A percentile compares a stretch with the other conserved stretches of the same genome.
These are phyloP conservation scores for Nomada goodeniana DNA, from an alignment of 2,888 invertebrate genomes.

Conservation along the genomic window DNA sequence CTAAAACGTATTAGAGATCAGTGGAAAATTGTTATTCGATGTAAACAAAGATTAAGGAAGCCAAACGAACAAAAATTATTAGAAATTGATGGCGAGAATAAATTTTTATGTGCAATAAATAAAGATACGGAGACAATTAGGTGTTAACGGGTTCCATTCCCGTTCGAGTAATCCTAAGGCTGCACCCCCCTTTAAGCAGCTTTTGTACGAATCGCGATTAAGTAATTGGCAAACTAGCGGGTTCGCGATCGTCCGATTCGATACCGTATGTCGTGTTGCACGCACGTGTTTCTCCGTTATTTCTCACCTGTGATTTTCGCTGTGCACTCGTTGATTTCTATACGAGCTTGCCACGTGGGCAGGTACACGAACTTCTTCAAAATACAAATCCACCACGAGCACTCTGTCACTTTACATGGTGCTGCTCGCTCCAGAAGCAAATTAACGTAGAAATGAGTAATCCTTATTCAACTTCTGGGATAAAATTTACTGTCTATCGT, in stretches of 20 bases:
- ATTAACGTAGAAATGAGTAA: too few relatives aligned
- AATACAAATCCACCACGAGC: slow-evolving; percentile 45
- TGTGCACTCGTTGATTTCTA: slow-evolving; percentile 40
- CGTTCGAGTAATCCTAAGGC: slow-evolving; percentile 21
- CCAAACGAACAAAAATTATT: not conserved
- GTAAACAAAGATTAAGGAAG: too few relatives aligned
- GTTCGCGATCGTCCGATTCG: slow-evolving; percentile 54
- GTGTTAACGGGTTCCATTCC: slow-evolving; percentile 18
- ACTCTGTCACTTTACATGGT: not conserved
- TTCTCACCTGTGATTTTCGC: slow-evolving; percentile 52
- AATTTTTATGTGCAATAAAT: not conserved
- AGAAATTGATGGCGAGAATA: not conserved
- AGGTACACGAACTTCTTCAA: slow-evolving; percentile 56
- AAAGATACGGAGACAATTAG: not conserved
- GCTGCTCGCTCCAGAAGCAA: not conserved
- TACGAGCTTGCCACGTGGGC: slow-evolving; percentile 36
- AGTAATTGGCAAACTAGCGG: slow-evolving; percentile 62
- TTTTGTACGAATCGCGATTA: slow-evolving; percentile 59
- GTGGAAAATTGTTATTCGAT: too few relatives aligned
- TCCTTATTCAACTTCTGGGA: not conserved
- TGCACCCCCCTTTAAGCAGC: slow-evolving; percentile 28
- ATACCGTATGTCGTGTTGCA: slow-evolving; percentile 53
- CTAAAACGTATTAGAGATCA: too few relatives aligned
- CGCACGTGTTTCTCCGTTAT: slow-evolving; percentile 61
- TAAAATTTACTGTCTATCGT: too few relatives aligned